These are phyloP conservation scores for Dendrophyllia cribrosa DNA, from an alignment of 64 coral and sea anemone genomes.

Conservation along the genomic window DNA sequence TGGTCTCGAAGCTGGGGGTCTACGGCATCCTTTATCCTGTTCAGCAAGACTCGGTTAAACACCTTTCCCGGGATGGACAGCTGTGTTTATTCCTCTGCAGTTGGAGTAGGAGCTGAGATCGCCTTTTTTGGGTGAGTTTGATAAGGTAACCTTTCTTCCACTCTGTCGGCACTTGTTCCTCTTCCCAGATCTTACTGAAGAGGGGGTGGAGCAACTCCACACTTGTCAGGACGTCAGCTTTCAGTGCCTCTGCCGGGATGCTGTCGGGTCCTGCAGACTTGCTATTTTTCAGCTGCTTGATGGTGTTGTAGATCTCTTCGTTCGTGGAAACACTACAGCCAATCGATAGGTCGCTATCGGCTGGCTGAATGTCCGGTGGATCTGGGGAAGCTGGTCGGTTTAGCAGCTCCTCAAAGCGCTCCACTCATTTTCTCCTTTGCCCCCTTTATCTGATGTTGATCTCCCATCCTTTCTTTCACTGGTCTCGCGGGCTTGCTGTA, in stretches of 20 bases:
- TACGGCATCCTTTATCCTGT: slow-evolving; percentile 19
- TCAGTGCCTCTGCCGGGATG: slow-evolving; percentile 29
- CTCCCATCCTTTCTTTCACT: not conserved
- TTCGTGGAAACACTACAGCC: not conserved
- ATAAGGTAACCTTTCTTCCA: too few species aligned
- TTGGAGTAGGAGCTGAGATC: too few species aligned
- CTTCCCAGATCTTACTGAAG: slow-evolving; percentile 47
- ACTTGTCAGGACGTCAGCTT: slow-evolving; percentile 6
- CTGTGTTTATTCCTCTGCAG: too few species aligned
- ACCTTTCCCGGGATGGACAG: not conserved
- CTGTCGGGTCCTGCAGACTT: slow-evolving; percentile 17
- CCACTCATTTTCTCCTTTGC: not conserved
- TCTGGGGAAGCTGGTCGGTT: not conserved
- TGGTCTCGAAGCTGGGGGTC: slow-evolving; percentile 2
- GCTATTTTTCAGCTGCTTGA: slow-evolving; percentile 6
- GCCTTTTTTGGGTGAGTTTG: not conserved
- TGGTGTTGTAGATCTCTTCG: slow-evolving; percentile 12
- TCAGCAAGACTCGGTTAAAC: slow-evolving; percentile 2
- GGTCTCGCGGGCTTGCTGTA: too few species aligned
- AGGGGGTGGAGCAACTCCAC: slow-evolving; percentile 19
- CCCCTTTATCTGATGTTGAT: not conserved
- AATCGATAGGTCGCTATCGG: not conserved
- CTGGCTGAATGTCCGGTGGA: not conserved
- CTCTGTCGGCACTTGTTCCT: slow-evolving; percentile 6
- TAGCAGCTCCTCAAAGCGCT: not conserved